Evolutionary conservation across 2,797 vertebrate species (phyloP).

Genomic region (Acestrorhynchus altus): DNA sequence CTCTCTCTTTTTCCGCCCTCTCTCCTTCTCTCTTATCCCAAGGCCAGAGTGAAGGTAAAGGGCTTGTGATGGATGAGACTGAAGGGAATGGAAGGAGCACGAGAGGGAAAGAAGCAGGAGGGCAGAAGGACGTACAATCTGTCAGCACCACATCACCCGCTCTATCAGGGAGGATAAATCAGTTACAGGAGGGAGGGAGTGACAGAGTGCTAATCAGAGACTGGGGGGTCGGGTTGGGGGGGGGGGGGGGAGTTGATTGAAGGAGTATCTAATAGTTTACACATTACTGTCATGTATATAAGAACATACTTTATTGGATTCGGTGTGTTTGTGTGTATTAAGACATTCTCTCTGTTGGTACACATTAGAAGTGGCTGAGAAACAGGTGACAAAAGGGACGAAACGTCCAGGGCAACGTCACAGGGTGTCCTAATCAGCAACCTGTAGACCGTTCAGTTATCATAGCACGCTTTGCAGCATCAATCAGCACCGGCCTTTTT

Average conservation of each 20-base stretch:
- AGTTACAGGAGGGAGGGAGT: constrained; percentile 15
- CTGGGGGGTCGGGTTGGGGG: background rate
- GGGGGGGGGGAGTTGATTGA: background rate
- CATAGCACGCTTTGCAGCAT: too few relatives aligned
- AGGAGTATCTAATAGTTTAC: background rate
- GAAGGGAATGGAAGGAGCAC: constrained; percentile 9
- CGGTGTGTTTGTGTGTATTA: background rate
- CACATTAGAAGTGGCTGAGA: too few relatives aligned
- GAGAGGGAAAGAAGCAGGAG: constrained; percentile 4
- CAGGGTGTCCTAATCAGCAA: too few relatives aligned
- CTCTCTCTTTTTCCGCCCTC: background rate
- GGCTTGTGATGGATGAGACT: constrained; percentile 43
- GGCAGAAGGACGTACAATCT: background rate
- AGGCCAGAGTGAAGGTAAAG: constrained; percentile 26
- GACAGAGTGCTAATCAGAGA: constrained; percentile 43
- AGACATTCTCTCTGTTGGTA: too few relatives aligned
- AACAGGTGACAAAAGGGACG: too few relatives aligned
- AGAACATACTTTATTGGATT: background rate
- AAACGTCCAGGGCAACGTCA: too few relatives aligned
- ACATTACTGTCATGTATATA: background rate
- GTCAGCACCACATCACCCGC: constrained; percentile 13
- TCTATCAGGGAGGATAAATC: constrained; percentile 23
- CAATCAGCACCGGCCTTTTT: too few relatives aligned
- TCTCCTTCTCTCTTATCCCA: background rate
- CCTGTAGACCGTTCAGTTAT: too few relatives aligned